These are phyloP conservation scores for Orycteropus afer DNA, from an alignment of 2,113 vertebrate genomes.

Conservation along the genomic window DNA sequence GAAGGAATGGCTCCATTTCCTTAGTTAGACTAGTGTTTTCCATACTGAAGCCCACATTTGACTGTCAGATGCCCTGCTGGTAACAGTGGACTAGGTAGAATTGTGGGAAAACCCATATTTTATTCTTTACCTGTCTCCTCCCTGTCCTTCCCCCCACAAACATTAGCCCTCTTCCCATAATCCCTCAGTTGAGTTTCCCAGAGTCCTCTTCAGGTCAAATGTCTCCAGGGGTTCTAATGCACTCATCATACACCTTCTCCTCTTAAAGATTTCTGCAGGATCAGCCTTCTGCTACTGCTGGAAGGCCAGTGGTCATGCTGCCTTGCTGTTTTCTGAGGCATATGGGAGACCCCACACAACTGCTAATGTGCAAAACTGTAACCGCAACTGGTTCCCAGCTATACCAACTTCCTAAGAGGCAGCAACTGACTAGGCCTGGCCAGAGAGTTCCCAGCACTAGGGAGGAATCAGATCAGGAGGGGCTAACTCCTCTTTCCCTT, in stretches of 20 bases:
- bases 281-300: neutral
- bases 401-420: neutral
- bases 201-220: neutral
- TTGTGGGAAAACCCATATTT: too few relatives aligned
- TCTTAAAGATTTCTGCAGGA: neutral
- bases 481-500: neutral
- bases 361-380: neutral
- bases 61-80: neutral
- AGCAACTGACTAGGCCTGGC: neutral
- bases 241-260: neutral
- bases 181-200: neutral
- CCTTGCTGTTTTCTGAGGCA: neutral
- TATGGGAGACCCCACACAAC: neutral
- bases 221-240: neutral
- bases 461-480: neutral
- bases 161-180: neutral
- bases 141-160: rapidly evolving
- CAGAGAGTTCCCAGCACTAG: neutral
- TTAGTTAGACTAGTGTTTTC: too few relatives aligned
- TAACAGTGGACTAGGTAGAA: neutral
- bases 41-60: neutral
- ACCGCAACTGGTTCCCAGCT: slow-evolving; percentile 24
- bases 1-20: neutral
- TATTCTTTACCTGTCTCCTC: neutral
- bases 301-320: neutral